Conservation (phyloP, 2,113 vertebrate species). For the Crotalus viridis region DNA sequence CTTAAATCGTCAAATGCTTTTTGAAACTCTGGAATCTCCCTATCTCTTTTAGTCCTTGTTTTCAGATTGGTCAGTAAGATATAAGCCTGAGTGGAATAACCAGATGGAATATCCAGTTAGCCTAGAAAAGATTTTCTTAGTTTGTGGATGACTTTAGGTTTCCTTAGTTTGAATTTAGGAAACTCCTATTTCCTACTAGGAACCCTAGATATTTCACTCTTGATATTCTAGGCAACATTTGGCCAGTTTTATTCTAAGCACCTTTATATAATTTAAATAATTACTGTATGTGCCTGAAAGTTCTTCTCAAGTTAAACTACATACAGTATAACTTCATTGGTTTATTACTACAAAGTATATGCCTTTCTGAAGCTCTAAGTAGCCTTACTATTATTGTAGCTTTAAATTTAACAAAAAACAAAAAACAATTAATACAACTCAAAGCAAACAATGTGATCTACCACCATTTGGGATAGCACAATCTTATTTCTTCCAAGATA, state of each 20-base stretch:
- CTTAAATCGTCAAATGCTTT: not conserved
- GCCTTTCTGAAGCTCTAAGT: not conserved
- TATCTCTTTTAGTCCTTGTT: not conserved
- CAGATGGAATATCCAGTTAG: not conserved
- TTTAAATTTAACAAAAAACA: not conserved
- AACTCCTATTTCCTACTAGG: not conserved
- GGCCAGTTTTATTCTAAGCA: not conserved
- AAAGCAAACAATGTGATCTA: not conserved
- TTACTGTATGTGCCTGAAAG: not conserved
- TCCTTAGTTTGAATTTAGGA: not conserved
- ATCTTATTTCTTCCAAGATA: not conserved
- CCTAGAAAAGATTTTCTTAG: not conserved
- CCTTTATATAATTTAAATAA: not conserved
- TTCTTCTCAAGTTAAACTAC: not conserved
- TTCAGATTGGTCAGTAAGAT: not conserved
- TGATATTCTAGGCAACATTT: not conserved
- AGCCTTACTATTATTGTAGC: not conserved
- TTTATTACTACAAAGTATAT: not conserved
- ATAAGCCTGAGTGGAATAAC: not conserved
- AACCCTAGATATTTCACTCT: not conserved
- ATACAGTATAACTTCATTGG: not conserved
- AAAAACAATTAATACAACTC: not conserved
- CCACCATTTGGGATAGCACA: not conserved
- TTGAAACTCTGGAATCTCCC: not conserved
- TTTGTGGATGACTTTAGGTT: not conserved